Evolutionary conservation across 2,888 invertebrate species (phyloP).

Genomic region (Sphaerophoria taeniata): DNA sequence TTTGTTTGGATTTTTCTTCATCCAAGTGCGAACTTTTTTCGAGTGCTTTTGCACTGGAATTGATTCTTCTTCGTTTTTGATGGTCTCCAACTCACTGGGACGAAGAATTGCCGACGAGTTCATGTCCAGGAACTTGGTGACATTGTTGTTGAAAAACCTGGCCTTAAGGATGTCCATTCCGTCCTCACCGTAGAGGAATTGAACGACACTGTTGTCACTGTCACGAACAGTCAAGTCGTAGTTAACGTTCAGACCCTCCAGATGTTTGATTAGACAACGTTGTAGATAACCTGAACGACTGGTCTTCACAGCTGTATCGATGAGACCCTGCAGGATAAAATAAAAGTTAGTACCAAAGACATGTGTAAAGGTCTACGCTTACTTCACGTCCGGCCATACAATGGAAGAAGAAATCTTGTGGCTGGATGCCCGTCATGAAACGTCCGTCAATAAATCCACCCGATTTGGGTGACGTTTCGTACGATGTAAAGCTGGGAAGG

Average conservation of each 20-base stretch:
- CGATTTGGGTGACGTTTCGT: slow-evolving; percentile 94
- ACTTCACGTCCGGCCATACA: slow-evolving; percentile 99
- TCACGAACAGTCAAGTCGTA: slow-evolving; percentile 99
- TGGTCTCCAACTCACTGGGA: slow-evolving; percentile 84
- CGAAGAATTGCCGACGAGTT: slow-evolving; percentile 89
- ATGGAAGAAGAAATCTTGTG: slow-evolving; percentile 99
- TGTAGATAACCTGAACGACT: slow-evolving; percentile 99
- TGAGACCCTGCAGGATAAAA: slow-evolving; percentile 88
- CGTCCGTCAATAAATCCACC: slow-evolving; percentile 98
- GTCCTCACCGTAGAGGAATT: slow-evolving; percentile 97
- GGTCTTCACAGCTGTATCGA: slow-evolving; percentile 99
- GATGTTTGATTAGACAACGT: slow-evolving; percentile 97
- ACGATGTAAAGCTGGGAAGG: slow-evolving; percentile 95
- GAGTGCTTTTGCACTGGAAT: slow-evolving; percentile 84
- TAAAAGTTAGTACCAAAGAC: rapidly evolving
- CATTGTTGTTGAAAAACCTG: slow-evolving; percentile 90
- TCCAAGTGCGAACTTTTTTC: slow-evolving; percentile 87
- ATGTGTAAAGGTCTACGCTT: slow-evolving; percentile 69
- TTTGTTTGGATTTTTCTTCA: slow-evolving; percentile 84
- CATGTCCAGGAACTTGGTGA: slow-evolving; percentile 91
- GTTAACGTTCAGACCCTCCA: slow-evolving; percentile 96
- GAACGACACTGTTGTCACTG: slow-evolving; percentile 95
- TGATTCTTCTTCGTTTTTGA: slow-evolving; percentile 85
- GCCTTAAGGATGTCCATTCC: slow-evolving; percentile 95
- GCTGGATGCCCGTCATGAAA: slow-evolving; percentile 99